phyloP scores from a whole-genome alignment of 2,888 invertebrate genomes.

The Leistus spinibarbis region DNA sequence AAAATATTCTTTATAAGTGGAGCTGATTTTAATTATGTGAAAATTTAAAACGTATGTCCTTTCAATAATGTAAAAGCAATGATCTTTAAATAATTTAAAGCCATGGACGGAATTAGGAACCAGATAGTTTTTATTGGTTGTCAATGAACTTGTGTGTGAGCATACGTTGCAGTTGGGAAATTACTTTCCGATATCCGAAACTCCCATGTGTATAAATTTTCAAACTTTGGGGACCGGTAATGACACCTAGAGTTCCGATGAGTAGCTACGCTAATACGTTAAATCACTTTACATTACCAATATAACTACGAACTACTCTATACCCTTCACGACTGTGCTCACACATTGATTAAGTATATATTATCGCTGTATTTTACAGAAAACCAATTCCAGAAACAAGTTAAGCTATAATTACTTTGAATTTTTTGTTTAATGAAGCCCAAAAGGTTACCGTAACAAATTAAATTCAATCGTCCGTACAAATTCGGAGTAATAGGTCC shows the following conservation, averaged over 20 bases:
- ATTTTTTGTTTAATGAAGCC: no score
- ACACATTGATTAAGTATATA: neutral
- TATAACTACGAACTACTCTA: neutral
- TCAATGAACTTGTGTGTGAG: neutral
- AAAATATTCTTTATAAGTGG: neutral
- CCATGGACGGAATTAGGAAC: conserved; percentile 4
- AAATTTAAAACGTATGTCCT: neutral
- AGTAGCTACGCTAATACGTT: neutral
- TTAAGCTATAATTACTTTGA: no score
- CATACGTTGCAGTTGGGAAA: conserved; percentile 7
- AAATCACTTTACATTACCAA: neutral
- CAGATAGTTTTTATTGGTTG: conserved; percentile 23
- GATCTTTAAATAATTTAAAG: conserved; percentile 27
- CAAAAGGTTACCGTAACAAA: no score
- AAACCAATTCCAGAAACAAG: neutral
- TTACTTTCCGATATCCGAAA: conserved; percentile 34
- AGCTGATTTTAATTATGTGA: neutral
- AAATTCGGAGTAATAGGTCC: no score
- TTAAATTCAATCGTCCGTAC: no score
- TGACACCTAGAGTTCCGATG: conserved; percentile 17
- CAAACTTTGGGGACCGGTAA: conserved; percentile 9
- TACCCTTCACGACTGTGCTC: neutral
- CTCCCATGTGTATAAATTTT: conserved; percentile 18
- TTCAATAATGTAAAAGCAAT: conserved; percentile 11
- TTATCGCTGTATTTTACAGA: neutral